Evolutionary conservation across 2,113 vertebrate genomes (phyloP), one percentile per base, ranked within the genome.

Genomic region (Ivindomyrus marchei): DNA sequence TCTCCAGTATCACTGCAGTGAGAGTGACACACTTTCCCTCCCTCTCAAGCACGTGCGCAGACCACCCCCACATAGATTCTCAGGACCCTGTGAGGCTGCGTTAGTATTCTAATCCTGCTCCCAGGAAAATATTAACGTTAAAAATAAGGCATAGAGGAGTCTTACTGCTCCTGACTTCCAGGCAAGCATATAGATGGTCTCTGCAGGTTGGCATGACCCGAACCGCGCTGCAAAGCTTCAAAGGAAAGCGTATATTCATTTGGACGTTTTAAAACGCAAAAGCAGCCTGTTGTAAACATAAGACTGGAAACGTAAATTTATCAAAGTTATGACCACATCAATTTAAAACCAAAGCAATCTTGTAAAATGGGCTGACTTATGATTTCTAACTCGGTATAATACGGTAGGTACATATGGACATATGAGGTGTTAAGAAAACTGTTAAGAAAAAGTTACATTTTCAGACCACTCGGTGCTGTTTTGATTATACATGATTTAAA

Each of bases 1-100:
- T 36, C 31, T 3, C 66, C 11, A 36, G 66, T 15, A 74, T 74
- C 66, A 36, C 66, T 74, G n/a, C 66, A 27, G 11, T 36, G 24
- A 70, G 13, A 39, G 36, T 80, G 74, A 42, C 74, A 88, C 85
- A 93, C 89, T 85, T 88, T 89, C 85, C 91, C 88, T 89, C 91
- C 77, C 87, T 85, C 91, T 91, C 90, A 89, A 85, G 91, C 90
- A 88, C 88, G 88, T 19, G 88, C 89, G 87, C 90, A 89, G 70
- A 91, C 21, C 62, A n/a, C 8, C 91, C 90, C 86, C 88, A 90
- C 86, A 89, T 88, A 80, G 21, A 80, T 19, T 21, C 4, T 80
- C 15, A 39, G 15, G 6, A 77, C 70, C 11, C 36, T n/a, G 74
- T 80, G 74, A 80, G 74, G 74, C 13, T 13, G 13, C 36, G 36